Base-by-base conservation (phyloP, 2,888 invertebrate genomes). In the Xanthia icteritia region DNA sequence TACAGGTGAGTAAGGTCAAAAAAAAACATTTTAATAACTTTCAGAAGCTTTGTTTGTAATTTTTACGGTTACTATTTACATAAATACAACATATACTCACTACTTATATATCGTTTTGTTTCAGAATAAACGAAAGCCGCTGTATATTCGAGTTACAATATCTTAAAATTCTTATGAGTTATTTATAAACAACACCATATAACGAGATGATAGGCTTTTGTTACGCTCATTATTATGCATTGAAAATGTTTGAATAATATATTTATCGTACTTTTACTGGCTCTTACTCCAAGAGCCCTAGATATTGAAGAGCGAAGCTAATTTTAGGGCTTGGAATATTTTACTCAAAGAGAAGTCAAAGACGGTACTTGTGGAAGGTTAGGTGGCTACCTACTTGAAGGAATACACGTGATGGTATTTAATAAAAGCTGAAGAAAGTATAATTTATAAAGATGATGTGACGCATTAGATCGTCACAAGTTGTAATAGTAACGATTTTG, bases 191-290 rank as follows among this genome's bases (percentile, higher is more conserved):
- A 78, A 72, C 68, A 64, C 74, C 58, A 83, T 79, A 73, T 74
- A 69, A 73, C 58, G 74, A 72, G 74, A 75, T 73, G 86, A 83
- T 86, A 83, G 86, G 63, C 84, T 58, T 58, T 72, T 77, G 71
- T 83, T 79, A 86, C 79, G 61, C 84, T 84, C 83, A 86, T 84
- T 75, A 84, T 73, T 84, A 84, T 84, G 84, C 84, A 84, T 84
- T 83, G 84, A 84, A 84, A 84, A 83, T 83, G 60, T 79, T 82
- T 86, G 84, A 86, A 86, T 83, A 86, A 84, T 83, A 76, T 73
- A 86, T 84, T 84, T 83, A 83, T 84, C 84, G 86, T 78, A 79
- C 79, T 78, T 79, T 75, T 79, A 79, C 51, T 75, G 79, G 71
- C 58, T 84, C 72, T 84, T 70, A 83, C 63, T 61, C 60, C 8